phyloP scores from a whole-genome alignment of 2,113 vertebrate species.

The Okapia johnstoni region DNA sequence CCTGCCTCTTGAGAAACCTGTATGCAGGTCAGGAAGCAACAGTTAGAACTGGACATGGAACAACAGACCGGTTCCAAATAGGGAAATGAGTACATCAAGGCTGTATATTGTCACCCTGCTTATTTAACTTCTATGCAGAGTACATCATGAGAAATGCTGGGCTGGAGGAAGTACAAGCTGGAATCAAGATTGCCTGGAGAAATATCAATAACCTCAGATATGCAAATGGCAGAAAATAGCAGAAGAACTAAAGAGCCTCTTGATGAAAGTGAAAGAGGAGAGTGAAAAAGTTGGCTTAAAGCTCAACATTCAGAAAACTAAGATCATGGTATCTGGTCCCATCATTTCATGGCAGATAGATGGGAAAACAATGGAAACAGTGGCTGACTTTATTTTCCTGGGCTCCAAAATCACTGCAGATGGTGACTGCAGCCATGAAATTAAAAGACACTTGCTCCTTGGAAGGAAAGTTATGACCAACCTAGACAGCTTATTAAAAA shows the following conservation, averaged over 20 bases:
- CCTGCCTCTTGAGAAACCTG: neutral
- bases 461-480: neutral
- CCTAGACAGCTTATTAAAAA: neutral
- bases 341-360: neutral
- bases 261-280: neutral
- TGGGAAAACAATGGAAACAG: neutral
- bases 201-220: neutral
- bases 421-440: neutral
- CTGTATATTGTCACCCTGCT: neutral
- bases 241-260: neutral
- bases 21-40: neutral
- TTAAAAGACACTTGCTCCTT: neutral
- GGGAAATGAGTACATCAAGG: neutral
- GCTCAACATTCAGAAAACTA: neutral
- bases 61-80: neutral
- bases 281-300: neutral
- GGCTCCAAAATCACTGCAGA: neutral
- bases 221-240: neutral
- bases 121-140: neutral
- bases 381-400: rapidly evolving
- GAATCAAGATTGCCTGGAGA: neutral
- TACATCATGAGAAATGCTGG: neutral
- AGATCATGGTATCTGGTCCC: neutral
- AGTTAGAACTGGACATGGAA: neutral
- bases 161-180: neutral